Percentiles rank a stretch among this genome's conserved stretches.
These are phyloP conservation scores for Mythimna loreyi DNA, from an alignment of 2,888 invertebrate genomes.

Conservation along the genomic window DNA sequence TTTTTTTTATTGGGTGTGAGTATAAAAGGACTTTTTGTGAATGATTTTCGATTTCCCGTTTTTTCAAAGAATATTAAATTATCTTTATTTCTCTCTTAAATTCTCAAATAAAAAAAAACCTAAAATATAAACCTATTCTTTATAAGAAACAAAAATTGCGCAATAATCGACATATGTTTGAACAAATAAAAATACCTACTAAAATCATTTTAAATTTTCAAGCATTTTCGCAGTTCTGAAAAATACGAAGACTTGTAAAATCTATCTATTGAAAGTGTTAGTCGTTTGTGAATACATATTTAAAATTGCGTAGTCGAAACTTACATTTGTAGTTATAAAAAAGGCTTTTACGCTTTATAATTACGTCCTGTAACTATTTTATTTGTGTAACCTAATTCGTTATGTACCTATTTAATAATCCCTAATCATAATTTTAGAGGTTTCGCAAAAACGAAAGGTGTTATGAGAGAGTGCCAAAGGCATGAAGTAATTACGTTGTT, in stretches of 20 bases:
- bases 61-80: background rate
- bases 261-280: constrained; percentile 23
- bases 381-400: constrained; percentile 76
- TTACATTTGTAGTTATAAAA: constrained; percentile 58
- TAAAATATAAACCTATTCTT: background rate
- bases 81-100: background rate
- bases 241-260: constrained; percentile 2
- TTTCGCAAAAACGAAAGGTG: constrained; percentile 88
- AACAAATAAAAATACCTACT: background rate
- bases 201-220: constrained; percentile 1
- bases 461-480: constrained; percentile 59
- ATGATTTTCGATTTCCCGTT: constrained; percentile 11
- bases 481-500: constrained; percentile 64
- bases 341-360: constrained; percentile 66
- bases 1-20: background rate
- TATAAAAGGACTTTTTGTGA: constrained; percentile 6
- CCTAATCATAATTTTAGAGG: constrained; percentile 86
- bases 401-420: constrained; percentile 80
- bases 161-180: constrained; percentile 28
- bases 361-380: constrained; percentile 71
- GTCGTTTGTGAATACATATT: constrained; percentile 49
- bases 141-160: constrained; percentile 2
- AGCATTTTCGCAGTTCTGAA: constrained; percentile 6
- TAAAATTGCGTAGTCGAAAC: constrained; percentile 46
- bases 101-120: background rate